Evolutionary conservation across 1,140 invertebrate species (phyloP).

Genomic region (Drosophila sproati): DNA sequence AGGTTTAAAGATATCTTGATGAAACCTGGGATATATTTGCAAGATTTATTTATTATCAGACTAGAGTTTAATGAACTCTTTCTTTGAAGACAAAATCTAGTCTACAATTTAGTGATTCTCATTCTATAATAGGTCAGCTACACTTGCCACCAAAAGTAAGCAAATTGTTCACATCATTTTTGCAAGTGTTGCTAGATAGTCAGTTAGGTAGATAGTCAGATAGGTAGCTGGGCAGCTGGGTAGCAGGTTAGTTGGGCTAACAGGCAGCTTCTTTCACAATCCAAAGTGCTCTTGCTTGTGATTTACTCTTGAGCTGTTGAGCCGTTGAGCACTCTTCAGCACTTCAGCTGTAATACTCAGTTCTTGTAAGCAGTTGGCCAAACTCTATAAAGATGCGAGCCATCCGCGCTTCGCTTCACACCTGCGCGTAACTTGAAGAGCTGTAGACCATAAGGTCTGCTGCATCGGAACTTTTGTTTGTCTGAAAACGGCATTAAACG

Average conservation of each 20-base stretch:
- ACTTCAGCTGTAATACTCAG: conserved; percentile 14
- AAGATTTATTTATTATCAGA: no score
- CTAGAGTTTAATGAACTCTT: no score
- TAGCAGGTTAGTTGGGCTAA: neutral
- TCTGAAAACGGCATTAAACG: neutral
- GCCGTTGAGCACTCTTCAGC: no score
- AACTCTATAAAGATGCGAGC: conserved; percentile 76
- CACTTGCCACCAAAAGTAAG: neutral
- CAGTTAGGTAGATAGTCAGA: neutral
- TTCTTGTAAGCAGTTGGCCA: conserved; percentile 8
- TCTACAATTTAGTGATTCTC: no score
- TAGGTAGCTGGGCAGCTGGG: neutral
- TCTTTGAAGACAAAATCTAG: no score
- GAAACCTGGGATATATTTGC: no score
- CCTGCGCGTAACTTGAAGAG: conserved; percentile 63
- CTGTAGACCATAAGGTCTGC: conserved; percentile 41
- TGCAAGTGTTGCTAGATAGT: no score
- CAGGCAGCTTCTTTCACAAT: conserved; percentile 42
- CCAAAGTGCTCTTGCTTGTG: conserved; percentile 24
- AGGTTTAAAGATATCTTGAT: no score
- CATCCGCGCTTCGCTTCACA: conserved; percentile 78
- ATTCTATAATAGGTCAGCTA: no score
- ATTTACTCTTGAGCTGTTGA: neutral
- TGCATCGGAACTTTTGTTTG: neutral
- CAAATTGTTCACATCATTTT: neutral